A percentile compares a stretch with the other conserved stretches of the same genome.
Conservation (phyloP, 1,140 invertebrate species). For the Euwallacea fornicatus region DNA sequence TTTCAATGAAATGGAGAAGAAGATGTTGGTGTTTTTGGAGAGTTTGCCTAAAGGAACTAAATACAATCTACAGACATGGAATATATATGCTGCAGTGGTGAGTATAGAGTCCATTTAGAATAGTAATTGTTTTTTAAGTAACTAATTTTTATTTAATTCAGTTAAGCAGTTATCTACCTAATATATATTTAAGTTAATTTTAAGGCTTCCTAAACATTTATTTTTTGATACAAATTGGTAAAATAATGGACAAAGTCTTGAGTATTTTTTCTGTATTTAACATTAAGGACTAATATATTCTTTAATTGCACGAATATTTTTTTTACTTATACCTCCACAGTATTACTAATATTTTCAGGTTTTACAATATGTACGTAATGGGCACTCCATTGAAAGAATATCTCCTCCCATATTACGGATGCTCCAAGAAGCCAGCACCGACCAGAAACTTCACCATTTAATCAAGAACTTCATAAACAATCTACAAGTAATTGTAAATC, state of each 20-base stretch:
- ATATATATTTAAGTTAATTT: no score
- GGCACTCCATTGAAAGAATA: constrained; percentile 39
- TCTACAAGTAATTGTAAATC: constrained; percentile 40
- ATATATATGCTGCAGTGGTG: constrained; percentile 48
- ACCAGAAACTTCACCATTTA: constrained; percentile 42
- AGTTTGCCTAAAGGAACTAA: constrained; percentile 41
- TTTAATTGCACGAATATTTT: no score
- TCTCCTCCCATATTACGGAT: constrained; percentile 30
- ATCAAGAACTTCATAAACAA: constrained; percentile 44
- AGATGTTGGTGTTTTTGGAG: constrained; percentile 44
- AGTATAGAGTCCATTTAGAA: constrained; percentile 10
- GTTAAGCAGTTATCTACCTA: not conserved
- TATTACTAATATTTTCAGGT: constrained; percentile 36
- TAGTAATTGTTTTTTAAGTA: not conserved
- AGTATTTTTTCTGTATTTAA: no score
- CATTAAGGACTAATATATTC: no score
- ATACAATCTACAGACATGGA: constrained; percentile 40
- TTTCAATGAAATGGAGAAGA: constrained; percentile 46
- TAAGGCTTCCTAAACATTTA: no score
- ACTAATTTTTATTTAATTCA: not conserved
- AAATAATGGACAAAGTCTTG: no score
- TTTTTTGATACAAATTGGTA: no score
- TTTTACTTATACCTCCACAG: no score
- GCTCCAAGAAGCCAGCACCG: constrained; percentile 40
- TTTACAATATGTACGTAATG: constrained; percentile 39